phyloP scores from a whole-genome alignment of 37 sponge, comb jelly and placozoan genomes.

The Beroe forskalii region DNA sequence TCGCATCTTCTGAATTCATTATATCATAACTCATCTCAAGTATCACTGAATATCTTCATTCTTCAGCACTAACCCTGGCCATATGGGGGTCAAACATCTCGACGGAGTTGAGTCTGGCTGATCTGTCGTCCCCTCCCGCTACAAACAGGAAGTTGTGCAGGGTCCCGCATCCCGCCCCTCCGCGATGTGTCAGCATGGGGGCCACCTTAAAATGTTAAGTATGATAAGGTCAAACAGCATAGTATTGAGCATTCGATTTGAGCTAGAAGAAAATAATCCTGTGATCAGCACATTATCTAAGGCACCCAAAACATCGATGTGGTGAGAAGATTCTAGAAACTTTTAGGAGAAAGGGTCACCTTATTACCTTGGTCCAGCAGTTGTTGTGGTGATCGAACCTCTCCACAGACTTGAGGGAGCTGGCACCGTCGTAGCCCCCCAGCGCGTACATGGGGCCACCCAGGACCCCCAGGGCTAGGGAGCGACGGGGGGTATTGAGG shows the following conservation, averaged over 20 bases:
- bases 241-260: no score
- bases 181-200: conserved; percentile 25
- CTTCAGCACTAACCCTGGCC: conserved; percentile 63
- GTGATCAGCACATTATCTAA: no score
- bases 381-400: conserved; percentile 35
- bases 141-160: conserved; percentile 51
- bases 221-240: no score
- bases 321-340: no score
- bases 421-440: conserved; percentile 51
- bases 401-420: conserved; percentile 60
- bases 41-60: no score
- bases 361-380: conserved; percentile 64
- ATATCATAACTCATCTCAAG: no score
- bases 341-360: no score
- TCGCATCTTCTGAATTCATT: no score
- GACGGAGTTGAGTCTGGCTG: conserved; percentile 35
- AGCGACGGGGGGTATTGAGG: conserved; percentile 40
- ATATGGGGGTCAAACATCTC: conserved; percentile 64
- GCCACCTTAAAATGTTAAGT: no score
- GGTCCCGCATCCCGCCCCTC: conserved; percentile 35
- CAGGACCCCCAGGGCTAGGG: conserved; percentile 52
- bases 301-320: no score
- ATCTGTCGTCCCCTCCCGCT: conserved; percentile 39
- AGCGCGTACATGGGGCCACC: conserved; percentile 66
- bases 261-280: no score